Percentiles rank a stretch among this genome's conserved stretches.
Evolutionary conservation across 2,797 vertebrate genomes (phyloP).

Genomic region (Nyctalus aviator): DNA sequence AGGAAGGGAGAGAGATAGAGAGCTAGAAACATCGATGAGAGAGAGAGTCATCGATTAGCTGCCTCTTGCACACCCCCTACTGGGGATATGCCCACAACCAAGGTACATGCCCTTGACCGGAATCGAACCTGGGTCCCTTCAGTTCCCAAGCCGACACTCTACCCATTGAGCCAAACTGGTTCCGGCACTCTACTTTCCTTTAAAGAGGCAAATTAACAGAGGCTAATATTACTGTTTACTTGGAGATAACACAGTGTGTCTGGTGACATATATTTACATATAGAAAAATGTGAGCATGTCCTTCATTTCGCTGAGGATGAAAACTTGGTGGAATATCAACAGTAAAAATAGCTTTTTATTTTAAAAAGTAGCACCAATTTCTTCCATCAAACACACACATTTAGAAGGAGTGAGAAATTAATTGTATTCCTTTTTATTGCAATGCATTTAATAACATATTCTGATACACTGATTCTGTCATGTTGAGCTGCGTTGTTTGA

Average conservation of each 20-base stretch:
- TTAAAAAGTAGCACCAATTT: slow-evolving; percentile 76
- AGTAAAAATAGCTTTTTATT: slow-evolving; percentile 85
- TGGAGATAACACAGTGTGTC: background rate
- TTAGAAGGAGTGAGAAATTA: slow-evolving; percentile 59
- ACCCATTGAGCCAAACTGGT: too few relatives aligned
- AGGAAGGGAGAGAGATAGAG: too few relatives aligned
- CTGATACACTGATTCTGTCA: slow-evolving; percentile 37
- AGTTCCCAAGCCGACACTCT: too few relatives aligned
- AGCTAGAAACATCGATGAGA: too few relatives aligned
- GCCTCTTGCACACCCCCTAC: too few relatives aligned
- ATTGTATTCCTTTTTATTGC: slow-evolving; percentile 58
- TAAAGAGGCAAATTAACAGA: background rate
- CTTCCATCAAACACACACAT: slow-evolving; percentile 80
- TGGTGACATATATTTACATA: background rate
- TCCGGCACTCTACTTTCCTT: too few relatives aligned
- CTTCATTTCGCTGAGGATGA: slow-evolving; percentile 81
- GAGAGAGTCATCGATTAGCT: too few relatives aligned
- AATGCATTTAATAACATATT: slow-evolving; percentile 63
- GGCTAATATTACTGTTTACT: background rate
- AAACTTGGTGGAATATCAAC: slow-evolving; percentile 75
- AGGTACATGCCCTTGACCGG: too few relatives aligned
- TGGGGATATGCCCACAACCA: too few relatives aligned
- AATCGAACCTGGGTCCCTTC: too few relatives aligned
- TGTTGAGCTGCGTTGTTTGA: background rate
- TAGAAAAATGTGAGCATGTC: slow-evolving; percentile 51